These are phyloP conservation scores for Pardosa pseudoannulata DNA, from an alignment of 2,888 invertebrate genomes.

Conservation along the genomic window DNA sequence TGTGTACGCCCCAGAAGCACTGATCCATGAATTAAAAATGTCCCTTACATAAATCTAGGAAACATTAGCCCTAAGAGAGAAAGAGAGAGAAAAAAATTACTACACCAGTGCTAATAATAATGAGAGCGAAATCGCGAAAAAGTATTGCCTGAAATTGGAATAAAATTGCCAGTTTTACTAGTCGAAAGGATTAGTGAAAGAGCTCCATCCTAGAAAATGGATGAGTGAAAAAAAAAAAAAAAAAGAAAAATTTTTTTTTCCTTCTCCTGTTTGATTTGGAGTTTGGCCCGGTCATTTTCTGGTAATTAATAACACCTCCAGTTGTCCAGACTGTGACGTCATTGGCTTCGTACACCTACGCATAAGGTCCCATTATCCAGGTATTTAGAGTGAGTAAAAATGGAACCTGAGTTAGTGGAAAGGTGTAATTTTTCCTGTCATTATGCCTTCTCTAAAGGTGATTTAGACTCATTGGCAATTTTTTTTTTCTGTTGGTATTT, in stretches of 20 bases:
- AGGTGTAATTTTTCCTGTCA: slow-evolving; percentile 62
- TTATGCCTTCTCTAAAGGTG: slow-evolving; percentile 38
- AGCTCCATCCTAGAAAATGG: slow-evolving; percentile 45
- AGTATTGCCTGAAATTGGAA: slow-evolving; percentile 42
- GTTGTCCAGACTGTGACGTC: slow-evolving; percentile 64
- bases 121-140: slow-evolving; percentile 18
- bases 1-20: slow-evolving; percentile 16
- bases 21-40: slow-evolving; percentile 54
- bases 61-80: neutral
- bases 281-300: slow-evolving; percentile 37
- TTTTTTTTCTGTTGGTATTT: slow-evolving; percentile 25
- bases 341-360: slow-evolving; percentile 49
- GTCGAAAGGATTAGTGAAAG: slow-evolving; percentile 46
- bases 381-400: slow-evolving; percentile 65
- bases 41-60: slow-evolving; percentile 3
- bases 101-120: slow-evolving; percentile 17
- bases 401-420: slow-evolving; percentile 40
- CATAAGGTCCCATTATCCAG: slow-evolving; percentile 43
- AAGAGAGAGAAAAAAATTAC: neutral
- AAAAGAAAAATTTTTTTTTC: no score
- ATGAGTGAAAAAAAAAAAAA: slow-evolving; percentile 15
- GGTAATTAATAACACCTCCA: slow-evolving; percentile 63
- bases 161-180: slow-evolving; percentile 58
- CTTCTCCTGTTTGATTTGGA: slow-evolving; percentile 47
- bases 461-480: slow-evolving; percentile 62